Percentiles rank a stretch among this genome's conserved stretches.
Conservation (phyloP, 2,113 vertebrate species). For the Oophaga pumilio region DNA sequence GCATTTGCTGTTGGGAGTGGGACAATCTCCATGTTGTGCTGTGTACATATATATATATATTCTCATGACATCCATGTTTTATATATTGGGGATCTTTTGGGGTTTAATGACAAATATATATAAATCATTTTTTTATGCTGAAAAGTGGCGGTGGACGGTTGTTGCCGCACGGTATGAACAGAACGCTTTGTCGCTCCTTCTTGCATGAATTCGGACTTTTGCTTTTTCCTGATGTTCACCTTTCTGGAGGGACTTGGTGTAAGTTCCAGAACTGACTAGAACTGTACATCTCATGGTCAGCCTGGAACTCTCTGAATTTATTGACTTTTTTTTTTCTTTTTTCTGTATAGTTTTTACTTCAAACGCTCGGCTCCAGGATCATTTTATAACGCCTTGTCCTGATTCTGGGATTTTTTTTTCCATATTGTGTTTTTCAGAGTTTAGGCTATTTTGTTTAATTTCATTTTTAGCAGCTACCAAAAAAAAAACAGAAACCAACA, state of each 20-base stretch:
- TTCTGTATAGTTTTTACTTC: not conserved
- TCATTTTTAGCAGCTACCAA: slow-evolving; percentile 59
- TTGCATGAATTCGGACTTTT: not conserved
- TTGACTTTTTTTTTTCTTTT: slow-evolving; percentile 39
- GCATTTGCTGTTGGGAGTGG: not conserved
- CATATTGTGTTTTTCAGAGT: not conserved
- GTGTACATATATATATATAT: slow-evolving; percentile 11
- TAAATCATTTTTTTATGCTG: not conserved
- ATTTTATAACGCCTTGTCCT: not conserved
- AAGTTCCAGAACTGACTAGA: not conserved
- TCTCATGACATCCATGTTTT: slow-evolving; percentile 4
- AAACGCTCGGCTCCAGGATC: not conserved
- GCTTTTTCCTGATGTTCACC: not conserved
- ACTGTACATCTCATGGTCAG: not conserved
- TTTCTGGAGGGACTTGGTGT: not conserved
- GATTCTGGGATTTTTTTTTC: not conserved
- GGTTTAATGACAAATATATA: not conserved
- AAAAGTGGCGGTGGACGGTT: not conserved
- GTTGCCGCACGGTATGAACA: not conserved
- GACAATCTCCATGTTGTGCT: slow-evolving; percentile 2
- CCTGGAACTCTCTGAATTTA: not conserved
- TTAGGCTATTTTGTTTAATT: slow-evolving; percentile 56
- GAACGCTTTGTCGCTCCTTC: not conserved
- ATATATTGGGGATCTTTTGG: slow-evolving; percentile 2
- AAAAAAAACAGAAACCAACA: not conserved